A percentile compares a stretch with the other conserved stretches of the same genome.
Conservation (phyloP, 2,888 invertebrate genomes). For the Nematopogon swammerdamellus region DNA sequence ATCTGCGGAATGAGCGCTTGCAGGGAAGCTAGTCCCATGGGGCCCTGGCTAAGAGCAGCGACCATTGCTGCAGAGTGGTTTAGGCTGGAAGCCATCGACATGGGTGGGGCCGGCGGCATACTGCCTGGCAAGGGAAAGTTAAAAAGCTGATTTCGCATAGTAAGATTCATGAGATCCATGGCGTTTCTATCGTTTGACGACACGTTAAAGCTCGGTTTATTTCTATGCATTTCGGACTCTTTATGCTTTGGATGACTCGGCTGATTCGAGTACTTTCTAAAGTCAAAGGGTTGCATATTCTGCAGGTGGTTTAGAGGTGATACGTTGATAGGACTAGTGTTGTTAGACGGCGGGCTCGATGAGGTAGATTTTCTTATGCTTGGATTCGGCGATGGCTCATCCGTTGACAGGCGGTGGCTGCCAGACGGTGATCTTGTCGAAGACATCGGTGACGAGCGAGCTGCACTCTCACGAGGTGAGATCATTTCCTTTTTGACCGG, state of each 20-base stretch:
- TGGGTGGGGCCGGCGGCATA: conserved; percentile 58
- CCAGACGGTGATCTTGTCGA: conserved; percentile 26
- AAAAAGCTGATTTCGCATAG: conserved; percentile 61
- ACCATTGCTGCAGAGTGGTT: conserved; percentile 64
- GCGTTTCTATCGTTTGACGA: conserved; percentile 37
- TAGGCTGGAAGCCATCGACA: conserved; percentile 48
- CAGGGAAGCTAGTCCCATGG: conserved; percentile 60
- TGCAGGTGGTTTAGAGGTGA: conserved; percentile 86
- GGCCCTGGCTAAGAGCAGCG: conserved; percentile 57
- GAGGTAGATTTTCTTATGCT: conserved; percentile 42
- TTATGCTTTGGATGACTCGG: conserved; percentile 31
- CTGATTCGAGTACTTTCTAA: conserved; percentile 58
- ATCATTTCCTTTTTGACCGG: conserved; percentile 30
- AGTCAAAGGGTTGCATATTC: conserved; percentile 95
- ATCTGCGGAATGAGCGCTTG: conserved; percentile 62
- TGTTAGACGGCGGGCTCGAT: conserved; percentile 42
- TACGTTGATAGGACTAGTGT: conserved; percentile 61
- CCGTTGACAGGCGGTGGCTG: conserved; percentile 32
- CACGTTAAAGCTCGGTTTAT: conserved; percentile 44
- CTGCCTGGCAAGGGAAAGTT: conserved; percentile 58
- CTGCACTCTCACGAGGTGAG: conserved; percentile 29
- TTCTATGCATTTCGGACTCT: conserved; percentile 33
- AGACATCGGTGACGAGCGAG: conserved; percentile 23
- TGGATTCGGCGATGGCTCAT: conserved; percentile 38
- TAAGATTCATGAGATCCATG: conserved; percentile 60